Percentiles rank a stretch among this genome's conserved stretches.
These are phyloP conservation scores for Drosophila falleni DNA, from an alignment of 2,888 invertebrate genomes.

Conservation along the genomic window DNA sequence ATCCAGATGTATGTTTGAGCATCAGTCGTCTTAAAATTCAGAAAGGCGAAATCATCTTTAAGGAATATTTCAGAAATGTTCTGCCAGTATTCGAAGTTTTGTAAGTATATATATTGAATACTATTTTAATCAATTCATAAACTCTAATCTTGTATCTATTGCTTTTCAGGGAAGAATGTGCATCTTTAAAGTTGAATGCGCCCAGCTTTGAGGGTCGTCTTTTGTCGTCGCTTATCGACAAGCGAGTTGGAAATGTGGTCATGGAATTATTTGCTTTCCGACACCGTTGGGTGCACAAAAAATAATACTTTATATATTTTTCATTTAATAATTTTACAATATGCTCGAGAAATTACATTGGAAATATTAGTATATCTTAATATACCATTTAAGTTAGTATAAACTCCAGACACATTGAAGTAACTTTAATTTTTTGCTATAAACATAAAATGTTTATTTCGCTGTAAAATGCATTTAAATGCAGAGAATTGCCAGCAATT, in stretches of 20 bases:
- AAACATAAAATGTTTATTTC: not conserved
- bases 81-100: slow-evolving; percentile 51
- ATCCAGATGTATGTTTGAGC: slow-evolving; percentile 51
- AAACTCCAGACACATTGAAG: not conserved
- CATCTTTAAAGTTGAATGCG: slow-evolving; percentile 29
- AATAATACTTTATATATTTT: slow-evolving; percentile 9
- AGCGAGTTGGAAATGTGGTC: slow-evolving; percentile 56
- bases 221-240: slow-evolving; percentile 47
- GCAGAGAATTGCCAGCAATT: not conserved
- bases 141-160: not conserved
- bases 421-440: not conserved
- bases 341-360: too few species aligned
- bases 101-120: slow-evolving; percentile 41
- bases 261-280: slow-evolving; percentile 70
- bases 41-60: slow-evolving; percentile 40
- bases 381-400: not conserved
- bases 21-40: slow-evolving; percentile 42
- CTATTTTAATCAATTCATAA: not conserved
- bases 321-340: not conserved
- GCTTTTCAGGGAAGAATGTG: slow-evolving; percentile 47
- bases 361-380: too few species aligned
- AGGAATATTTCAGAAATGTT: slow-evolving; percentile 60
- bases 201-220: slow-evolving; percentile 57
- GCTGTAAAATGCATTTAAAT: not conserved
- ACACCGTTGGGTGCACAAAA: slow-evolving; percentile 63